Percentiles rank a stretch among this genome's conserved stretches.
These are phyloP conservation scores for Sisor rabdophorus DNA, from an alignment of 2,113 vertebrate species.

Conservation along the genomic window DNA sequence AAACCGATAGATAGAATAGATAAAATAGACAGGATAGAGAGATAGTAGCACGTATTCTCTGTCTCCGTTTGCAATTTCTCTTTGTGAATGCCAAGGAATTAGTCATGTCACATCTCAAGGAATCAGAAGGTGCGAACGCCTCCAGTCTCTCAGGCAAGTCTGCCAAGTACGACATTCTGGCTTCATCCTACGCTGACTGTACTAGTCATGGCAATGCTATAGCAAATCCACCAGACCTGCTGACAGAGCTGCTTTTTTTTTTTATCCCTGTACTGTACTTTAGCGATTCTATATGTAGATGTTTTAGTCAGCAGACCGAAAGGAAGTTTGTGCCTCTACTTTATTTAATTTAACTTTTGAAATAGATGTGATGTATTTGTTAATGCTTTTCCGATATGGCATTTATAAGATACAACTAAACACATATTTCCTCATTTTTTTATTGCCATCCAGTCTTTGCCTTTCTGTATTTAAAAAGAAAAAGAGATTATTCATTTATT, in stretches of 20 bases:
- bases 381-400: neutral
- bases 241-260: constrained; percentile 49
- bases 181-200: constrained; percentile 61
- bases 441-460: neutral
- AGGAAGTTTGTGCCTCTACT: no score
- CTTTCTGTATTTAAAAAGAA: neutral
- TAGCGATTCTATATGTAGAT: neutral
- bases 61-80: neutral
- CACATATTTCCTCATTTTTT: neutral
- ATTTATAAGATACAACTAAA: neutral
- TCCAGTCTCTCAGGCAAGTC: constrained; percentile 68
- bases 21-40: no score
- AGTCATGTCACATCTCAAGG: constrained; percentile 53
- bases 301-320: neutral
- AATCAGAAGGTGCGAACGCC: constrained; percentile 52
- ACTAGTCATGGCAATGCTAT: constrained; percentile 54
- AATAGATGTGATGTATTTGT: no score
- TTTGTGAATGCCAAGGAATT: constrained; percentile 34
- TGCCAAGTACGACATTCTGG: constrained; percentile 40
- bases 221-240: constrained; percentile 55
- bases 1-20: no score
- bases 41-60: constrained; percentile 24
- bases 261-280: constrained; percentile 55
- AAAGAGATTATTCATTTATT: no score
- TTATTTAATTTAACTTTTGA: neutral